These are phyloP conservation scores for Acyrthosiphon pisum DNA, from an alignment of 1,140 invertebrate species.

Conservation along the genomic window DNA sequence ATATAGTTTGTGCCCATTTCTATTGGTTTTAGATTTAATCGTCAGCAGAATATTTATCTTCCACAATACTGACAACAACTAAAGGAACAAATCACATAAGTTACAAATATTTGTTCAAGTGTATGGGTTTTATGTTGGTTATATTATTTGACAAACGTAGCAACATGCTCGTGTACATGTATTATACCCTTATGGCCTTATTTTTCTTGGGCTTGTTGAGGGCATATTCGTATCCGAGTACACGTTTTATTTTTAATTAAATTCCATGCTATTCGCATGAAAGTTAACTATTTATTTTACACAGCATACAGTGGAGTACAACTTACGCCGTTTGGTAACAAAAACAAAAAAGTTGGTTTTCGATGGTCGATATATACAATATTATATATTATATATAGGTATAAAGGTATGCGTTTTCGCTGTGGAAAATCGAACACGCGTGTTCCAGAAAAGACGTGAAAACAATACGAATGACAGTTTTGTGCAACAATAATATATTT, in stretches of 20 bases:
- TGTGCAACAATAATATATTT: not conserved
- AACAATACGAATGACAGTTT: not conserved
- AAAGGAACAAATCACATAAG: too few relatives aligned
- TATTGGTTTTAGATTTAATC: not conserved
- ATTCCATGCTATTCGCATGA: too few relatives aligned
- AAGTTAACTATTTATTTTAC: not conserved
- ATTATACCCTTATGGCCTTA: too few relatives aligned
- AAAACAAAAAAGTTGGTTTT: not conserved
- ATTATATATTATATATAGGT: too few relatives aligned
- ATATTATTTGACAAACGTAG: too few relatives aligned
- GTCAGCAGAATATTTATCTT: not conserved
- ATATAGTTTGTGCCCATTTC: not conserved
- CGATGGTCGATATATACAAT: not conserved
- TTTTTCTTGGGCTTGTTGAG: too few relatives aligned
- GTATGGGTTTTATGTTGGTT: too few relatives aligned
- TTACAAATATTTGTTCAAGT: too few relatives aligned
- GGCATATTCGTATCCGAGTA: too few relatives aligned
- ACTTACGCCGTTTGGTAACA: not conserved
- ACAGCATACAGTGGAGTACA: not conserved
- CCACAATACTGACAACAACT: too few relatives aligned
- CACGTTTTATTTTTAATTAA: too few relatives aligned
- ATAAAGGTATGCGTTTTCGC: not conserved
- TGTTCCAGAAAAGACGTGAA: not conserved
- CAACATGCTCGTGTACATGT: too few relatives aligned
- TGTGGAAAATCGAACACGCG: not conserved